phyloP scores from a whole-genome alignment of 2,797 vertebrate genomes.

The Sebastes taczanowskii region DNA sequence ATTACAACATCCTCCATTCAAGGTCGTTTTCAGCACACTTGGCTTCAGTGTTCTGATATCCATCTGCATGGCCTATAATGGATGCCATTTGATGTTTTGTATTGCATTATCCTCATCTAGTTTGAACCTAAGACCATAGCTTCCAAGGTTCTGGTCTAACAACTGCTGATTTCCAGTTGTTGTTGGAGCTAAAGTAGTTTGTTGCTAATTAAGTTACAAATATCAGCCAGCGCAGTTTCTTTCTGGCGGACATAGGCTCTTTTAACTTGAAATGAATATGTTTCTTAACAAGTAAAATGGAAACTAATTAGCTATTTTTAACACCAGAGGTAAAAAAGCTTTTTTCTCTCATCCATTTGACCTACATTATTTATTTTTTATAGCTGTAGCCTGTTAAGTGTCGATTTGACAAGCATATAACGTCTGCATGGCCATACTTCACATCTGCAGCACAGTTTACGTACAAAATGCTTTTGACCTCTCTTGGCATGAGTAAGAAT shows the following conservation, averaged over 20 bases:
- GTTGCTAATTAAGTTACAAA: conserved; percentile 45
- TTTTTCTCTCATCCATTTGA: not conserved
- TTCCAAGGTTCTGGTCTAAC: conserved; percentile 9
- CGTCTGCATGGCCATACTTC: conserved; percentile 1
- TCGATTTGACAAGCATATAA: conserved; percentile 1
- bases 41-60: conserved; percentile 10
- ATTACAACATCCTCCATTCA: conserved; percentile 23
- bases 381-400: not conserved
- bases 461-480: conserved; percentile 38
- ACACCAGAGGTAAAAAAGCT: not conserved
- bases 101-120: conserved; percentile 14
- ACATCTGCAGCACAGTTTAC: conserved; percentile 26
- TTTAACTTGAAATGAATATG: conserved; percentile 20
- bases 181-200: not conserved
- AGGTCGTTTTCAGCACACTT: conserved; percentile 24
- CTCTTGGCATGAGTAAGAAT: conserved; percentile 42
- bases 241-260: not conserved
- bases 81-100: conserved; percentile 19
- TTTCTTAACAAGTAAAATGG: conserved; percentile 3
- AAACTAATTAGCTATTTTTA: conserved; percentile 24
- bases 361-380: not conserved
- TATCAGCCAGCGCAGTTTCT: conserved; percentile 6
- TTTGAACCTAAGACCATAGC: not conserved
- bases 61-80: conserved; percentile 12
- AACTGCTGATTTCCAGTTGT: conserved; percentile 25